A percentile compares a stretch with the other conserved stretches of the same genome.
Evolutionary conservation across 2,797 vertebrate species (phyloP).

Genomic region (Arremon aurantiirostris): DNA sequence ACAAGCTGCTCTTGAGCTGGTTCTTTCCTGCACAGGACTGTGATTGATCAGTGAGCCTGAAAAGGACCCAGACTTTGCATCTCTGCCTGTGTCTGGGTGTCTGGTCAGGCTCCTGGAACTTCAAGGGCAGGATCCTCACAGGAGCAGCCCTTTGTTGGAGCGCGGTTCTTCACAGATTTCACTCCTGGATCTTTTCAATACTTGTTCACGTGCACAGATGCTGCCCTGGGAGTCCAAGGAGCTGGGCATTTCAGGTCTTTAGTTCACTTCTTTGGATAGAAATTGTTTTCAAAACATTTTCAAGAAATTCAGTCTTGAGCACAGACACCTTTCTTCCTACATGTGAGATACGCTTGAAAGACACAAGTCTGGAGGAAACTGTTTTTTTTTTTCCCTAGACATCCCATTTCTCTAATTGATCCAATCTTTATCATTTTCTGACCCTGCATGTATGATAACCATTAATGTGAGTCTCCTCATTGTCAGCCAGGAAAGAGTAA

Average conservation of each 20-base stretch:
- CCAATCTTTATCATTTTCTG: not conserved
- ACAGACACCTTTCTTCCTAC: not conserved
- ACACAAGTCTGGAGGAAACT: not conserved
- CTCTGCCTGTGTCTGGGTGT: not conserved
- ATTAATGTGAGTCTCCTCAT: fast-evolving
- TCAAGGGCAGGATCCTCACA: not conserved
- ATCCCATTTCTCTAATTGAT: not conserved
- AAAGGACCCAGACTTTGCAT: not conserved
- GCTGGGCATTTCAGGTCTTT: not conserved
- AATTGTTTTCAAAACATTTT: not conserved
- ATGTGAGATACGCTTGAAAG: not conserved
- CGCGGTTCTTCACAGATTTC: not conserved
- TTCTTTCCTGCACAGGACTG: not conserved
- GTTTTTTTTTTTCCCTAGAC: not conserved
- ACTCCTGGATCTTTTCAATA: not conserved
- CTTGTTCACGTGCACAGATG: fast-evolving
- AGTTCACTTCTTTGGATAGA: not conserved
- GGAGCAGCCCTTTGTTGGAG: not conserved
- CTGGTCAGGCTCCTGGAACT: not conserved
- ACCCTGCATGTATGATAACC: fast-evolving
- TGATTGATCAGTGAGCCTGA: not conserved
- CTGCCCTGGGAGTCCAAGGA: fast-evolving
- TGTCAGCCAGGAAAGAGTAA: not conserved
- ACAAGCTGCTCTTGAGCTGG: not conserved
- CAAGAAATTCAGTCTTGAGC: not conserved